Base-by-base conservation (phyloP, 2,113 vertebrate species). In the Abramis brama region DNA sequence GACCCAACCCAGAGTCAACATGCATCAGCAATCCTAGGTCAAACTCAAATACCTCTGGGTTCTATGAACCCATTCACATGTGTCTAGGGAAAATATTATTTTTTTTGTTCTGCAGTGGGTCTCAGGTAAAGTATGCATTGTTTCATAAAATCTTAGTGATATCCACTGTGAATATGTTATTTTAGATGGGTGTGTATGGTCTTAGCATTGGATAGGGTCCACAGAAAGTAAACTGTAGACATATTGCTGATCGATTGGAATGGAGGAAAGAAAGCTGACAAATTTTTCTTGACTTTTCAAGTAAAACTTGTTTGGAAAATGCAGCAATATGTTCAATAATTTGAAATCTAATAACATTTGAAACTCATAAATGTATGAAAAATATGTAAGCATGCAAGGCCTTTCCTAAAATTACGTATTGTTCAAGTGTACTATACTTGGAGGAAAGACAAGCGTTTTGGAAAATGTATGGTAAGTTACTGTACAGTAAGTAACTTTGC, bases 1-100 rank as follows among this genome's bases (percentile, higher is more conserved):
- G n/a, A 81, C 77, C 77, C 66, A 86, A 47, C 50, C 77, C 76
- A 79, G n/a, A 79, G 84, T 86, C 64, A 86, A 80, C 66, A 80
- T 27, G 50, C 50, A 86, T 57, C 36, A 43, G 47, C 77, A 57
- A 79, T n/a, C 76, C 64, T 33, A 79, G 47, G 33, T 68, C 62
- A 78, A 68, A 59, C 30, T 59, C 19, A 73, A 79, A 83, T 83
- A 70, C 8, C 62, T 47, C 19, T 73, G 43, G 27, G 39, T 76
- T 11, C 84, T 30, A 15, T 52, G 79, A 82, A 55, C 68, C 39
- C 47, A 36, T 68, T 45, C 33, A 30, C 45, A 68, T 80, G 60
- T 17, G 23, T 30, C 9, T 33, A n/a, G 68, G 19, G 45, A 81
- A 74, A 64, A 21, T 76, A 21, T 47, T 59, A 43, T 1, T 17